Conservation (phyloP, 2,888 invertebrate species). For the Autographa gamma region DNA sequence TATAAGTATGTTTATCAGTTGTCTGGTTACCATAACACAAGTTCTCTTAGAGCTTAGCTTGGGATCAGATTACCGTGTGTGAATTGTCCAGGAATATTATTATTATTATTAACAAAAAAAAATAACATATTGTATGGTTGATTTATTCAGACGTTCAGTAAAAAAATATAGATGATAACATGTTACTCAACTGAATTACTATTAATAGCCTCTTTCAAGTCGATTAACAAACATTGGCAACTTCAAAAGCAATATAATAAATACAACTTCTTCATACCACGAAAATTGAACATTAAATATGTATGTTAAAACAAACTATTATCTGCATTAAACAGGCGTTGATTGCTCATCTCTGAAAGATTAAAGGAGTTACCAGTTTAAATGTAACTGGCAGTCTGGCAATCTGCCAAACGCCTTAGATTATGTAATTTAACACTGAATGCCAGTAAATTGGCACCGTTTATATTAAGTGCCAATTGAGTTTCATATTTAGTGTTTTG, state of each 20-base stretch:
- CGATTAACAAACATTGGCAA: not conserved
- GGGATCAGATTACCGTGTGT: no score
- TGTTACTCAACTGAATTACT: no score
- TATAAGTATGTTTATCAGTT: no score
- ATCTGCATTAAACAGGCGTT: slow-evolving; percentile 19
- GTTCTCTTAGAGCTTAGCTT: no score
- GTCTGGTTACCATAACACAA: no score
- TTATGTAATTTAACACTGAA: slow-evolving; percentile 28
- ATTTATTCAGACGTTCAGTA: no score
- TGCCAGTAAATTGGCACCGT: slow-evolving; percentile 33
- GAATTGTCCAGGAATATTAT: no score
- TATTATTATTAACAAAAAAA: no score
- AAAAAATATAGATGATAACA: no score
- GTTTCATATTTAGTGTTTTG: slow-evolving; percentile 13
- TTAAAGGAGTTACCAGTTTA: slow-evolving; percentile 34
- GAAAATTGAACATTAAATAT: slow-evolving; percentile 7
- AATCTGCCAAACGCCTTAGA: slow-evolving; percentile 31
- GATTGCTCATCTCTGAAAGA: slow-evolving; percentile 35
- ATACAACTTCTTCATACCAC: slow-evolving; percentile 12
- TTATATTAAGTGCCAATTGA: slow-evolving; percentile 32
- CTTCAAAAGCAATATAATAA: slow-evolving; percentile 17
- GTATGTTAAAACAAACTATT: slow-evolving; percentile 37
- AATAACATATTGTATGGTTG: no score
- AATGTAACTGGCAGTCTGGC: slow-evolving; percentile 37
- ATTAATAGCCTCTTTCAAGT: not conserved